Percentiles rank a stretch among this genome's conserved stretches.
Conservation (phyloP, 2,113 vertebrate species). For the Engystomops pustulosus region DNA sequence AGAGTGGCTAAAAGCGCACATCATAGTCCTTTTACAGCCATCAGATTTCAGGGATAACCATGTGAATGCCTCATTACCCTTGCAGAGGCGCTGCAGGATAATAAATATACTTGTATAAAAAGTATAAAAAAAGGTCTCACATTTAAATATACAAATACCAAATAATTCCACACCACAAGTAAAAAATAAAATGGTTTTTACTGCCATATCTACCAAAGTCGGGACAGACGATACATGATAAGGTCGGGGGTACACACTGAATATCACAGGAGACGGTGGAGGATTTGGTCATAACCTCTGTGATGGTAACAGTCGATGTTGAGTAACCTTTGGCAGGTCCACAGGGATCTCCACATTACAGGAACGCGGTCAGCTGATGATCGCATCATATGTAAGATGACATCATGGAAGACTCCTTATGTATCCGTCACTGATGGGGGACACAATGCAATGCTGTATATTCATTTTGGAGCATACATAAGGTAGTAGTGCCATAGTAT, state of each 20-base stretch:
- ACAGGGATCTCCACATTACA: not conserved
- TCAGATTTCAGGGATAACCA: no score
- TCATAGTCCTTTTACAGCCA: no score
- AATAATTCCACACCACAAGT: not conserved
- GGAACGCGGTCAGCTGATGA: not conserved
- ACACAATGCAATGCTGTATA: slow-evolving; percentile 49
- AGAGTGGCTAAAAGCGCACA: no score
- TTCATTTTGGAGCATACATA: not conserved
- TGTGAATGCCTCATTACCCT: no score
- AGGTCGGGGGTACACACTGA: not conserved
- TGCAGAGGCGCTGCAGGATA: no score
- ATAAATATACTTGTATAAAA: no score
- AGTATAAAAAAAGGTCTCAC: no score
- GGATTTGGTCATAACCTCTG: not conserved
- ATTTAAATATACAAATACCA: not conserved
- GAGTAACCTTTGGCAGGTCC: not conserved
- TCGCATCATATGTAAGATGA: not conserved
- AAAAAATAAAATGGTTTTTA: slow-evolving; percentile 22
- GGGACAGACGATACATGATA: not conserved
- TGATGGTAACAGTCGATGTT: not conserved
- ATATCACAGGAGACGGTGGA: not conserved
- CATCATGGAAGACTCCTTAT: not conserved
- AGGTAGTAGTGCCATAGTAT: not conserved
- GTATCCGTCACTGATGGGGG: slow-evolving; percentile 17
- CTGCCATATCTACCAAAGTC: not conserved